Evolutionary conservation across 2,113 vertebrate genomes (phyloP), one percentile per base, ranked within the genome.

Genomic region (Nansenia antarctica): DNA sequence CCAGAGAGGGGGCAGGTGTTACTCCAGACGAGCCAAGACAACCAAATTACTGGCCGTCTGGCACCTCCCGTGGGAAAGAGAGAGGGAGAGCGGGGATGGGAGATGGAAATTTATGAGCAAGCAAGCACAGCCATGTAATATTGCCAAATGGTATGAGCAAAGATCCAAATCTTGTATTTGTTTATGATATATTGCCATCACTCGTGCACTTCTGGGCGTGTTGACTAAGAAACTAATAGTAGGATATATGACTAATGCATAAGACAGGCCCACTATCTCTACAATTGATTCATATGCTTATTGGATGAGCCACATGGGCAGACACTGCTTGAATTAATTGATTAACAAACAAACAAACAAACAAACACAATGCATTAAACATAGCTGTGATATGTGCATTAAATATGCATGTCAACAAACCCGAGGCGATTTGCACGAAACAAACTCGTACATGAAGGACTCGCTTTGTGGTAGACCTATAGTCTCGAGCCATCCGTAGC

Each of bases 41-140:
- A 97, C 95, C 96, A 97, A 97, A 97, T 98, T 97, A 97, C 94
- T 94, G 94, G 94, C 96, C 94, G 92, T 96, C 95, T 98, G 95
- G 95, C 94, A 92, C 96, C 95, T 97, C 96, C 95, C 94, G 91
- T 92, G 93, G 93, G 89, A 87, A 93, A 93, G 81, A 79, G 77
- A 22, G 70, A 60, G 58, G 26, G 59, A 29, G 57, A 24, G 78
- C 77, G 76, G 78, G 69, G 31, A 60, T 55, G 64, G 75, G 30
- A 31, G n/a, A 87, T 90, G 92, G 91, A 93, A 90, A 90, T 88
- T 88, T 87, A 89, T 90, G 85, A 88, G 88, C 73, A 35, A 83
- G 83, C 76, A 4, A 82, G 69, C 63, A 61, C 76, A 37, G 82
- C 87, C 72, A 85, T 82, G 75, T 83, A 82, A 85, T 88, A 84